Evolutionary conservation across 2,113 vertebrate genomes (phyloP).

Genomic region (Poeciliopsis turrubarensis): DNA sequence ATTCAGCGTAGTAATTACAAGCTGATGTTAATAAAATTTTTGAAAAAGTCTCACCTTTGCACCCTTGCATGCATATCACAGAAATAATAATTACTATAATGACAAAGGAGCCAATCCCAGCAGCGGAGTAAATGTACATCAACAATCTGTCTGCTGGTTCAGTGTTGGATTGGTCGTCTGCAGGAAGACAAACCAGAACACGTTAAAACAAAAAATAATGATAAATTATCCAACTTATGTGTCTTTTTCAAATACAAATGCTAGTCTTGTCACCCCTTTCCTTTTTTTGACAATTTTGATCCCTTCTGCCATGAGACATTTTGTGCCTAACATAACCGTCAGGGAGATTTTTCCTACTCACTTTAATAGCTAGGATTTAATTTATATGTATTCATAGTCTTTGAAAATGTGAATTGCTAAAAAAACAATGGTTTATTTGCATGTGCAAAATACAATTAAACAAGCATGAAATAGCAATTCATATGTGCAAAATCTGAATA

Average conservation of each 20-base stretch:
- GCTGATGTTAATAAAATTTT: fast-evolving
- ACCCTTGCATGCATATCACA: constrained; percentile 43
- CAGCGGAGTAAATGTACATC: constrained; percentile 53
- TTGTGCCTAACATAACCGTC: no score
- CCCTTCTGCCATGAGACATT: no score
- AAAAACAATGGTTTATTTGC: no score
- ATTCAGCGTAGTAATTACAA: neutral
- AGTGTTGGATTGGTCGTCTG: neutral
- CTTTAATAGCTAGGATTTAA: no score
- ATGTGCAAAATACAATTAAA: no score
- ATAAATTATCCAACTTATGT: no score
- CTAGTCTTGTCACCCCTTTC: no score
- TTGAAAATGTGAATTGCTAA: no score
- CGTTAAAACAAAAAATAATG: neutral
- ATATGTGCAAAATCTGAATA: neutral
- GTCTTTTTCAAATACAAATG: neutral
- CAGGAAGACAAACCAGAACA: neutral
- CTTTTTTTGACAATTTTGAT: no score
- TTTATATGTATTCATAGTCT: no score
- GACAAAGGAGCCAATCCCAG: constrained; percentile 54
- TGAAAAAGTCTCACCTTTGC: constrained; percentile 46
- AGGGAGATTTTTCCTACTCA: no score
- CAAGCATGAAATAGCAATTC: neutral
- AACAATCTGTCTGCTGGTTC: fast-evolving
- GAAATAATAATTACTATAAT: constrained; percentile 55